These are phyloP conservation scores for Gopherus flavomarginatus DNA, from an alignment of 2,113 vertebrate genomes.

Conservation along the genomic window DNA sequence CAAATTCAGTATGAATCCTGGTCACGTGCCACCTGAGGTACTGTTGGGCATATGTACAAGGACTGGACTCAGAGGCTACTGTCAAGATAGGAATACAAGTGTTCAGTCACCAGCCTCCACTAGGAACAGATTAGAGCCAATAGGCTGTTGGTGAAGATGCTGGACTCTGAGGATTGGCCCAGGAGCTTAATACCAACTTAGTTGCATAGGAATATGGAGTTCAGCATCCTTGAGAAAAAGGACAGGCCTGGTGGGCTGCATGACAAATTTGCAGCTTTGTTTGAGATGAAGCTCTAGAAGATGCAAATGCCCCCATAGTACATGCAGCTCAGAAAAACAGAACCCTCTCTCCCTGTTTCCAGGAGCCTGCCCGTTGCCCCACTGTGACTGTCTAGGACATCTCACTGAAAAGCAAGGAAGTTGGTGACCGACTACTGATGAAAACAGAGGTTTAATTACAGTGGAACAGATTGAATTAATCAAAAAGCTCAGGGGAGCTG, in stretches of 20 bases:
- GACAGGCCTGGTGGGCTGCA: not conserved
- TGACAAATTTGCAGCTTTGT: not conserved
- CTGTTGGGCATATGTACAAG: too few relatives aligned
- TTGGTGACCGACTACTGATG: not conserved
- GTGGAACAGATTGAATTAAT: not conserved
- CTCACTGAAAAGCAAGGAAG: not conserved
- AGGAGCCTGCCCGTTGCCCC: too few relatives aligned
- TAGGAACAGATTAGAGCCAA: not conserved
- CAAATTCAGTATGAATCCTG: too few relatives aligned
- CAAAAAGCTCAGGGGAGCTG: not conserved
- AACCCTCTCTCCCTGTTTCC: not conserved
- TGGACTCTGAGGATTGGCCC: not conserved
- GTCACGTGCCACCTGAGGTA: too few relatives aligned
- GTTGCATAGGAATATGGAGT: not conserved
- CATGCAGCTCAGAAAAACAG: not conserved
- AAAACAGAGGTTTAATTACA: not conserved
- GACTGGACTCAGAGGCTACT: not conserved
- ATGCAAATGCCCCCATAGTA: fast-evolving
- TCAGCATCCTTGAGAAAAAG: too few relatives aligned
- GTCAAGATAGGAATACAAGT: not conserved
- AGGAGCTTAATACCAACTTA: too few relatives aligned
- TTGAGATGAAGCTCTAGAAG: not conserved
- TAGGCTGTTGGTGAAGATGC: not conserved
- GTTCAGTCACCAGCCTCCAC: too few relatives aligned
- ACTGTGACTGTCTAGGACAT: not conserved